These are phyloP conservation scores for Hololepta plana DNA, from an alignment of 2,888 invertebrate genomes.

Conservation along the genomic window DNA sequence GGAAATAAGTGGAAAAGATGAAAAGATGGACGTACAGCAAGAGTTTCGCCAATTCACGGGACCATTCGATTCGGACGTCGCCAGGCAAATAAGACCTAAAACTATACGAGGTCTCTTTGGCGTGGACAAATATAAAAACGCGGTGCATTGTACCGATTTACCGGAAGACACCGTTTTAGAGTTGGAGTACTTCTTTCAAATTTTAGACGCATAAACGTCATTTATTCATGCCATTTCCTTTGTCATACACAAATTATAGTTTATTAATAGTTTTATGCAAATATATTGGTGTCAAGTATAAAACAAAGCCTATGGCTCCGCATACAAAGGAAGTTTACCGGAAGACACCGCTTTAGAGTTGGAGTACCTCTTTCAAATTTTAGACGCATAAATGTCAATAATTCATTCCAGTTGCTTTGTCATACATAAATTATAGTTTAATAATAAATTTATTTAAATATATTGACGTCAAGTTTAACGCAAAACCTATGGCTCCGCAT, in stretches of 20 bases:
- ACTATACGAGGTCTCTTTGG: slow-evolving; percentile 76
- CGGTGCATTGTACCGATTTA: slow-evolving; percentile 85
- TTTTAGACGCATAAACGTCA: slow-evolving; percentile 26
- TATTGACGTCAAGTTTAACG: too few relatives aligned
- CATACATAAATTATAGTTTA: too few relatives aligned
- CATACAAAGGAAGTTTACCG: too few relatives aligned
- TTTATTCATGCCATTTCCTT: too few relatives aligned
- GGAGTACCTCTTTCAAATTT: slow-evolving; percentile 63
- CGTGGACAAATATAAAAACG: slow-evolving; percentile 65
- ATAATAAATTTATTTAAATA: too few relatives aligned
- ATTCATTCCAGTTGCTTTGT: too few relatives aligned
- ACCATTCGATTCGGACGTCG: slow-evolving; percentile 83
- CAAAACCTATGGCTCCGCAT: too few relatives aligned
- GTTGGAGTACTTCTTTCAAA: slow-evolving; percentile 65
- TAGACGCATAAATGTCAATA: slow-evolving; percentile 19
- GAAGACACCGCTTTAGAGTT: slow-evolving; percentile 75
- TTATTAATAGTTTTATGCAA: too few relatives aligned
- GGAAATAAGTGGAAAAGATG: slow-evolving; percentile 51
- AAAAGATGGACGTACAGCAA: slow-evolving; percentile 28
- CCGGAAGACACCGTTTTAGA: slow-evolving; percentile 74
- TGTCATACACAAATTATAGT: too few relatives aligned
- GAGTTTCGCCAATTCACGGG: slow-evolving; percentile 74
- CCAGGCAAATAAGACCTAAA: slow-evolving; percentile 63
- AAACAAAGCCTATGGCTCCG: too few relatives aligned
- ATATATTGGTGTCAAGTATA: too few relatives aligned